Conservation (phyloP, 2,797 vertebrate species). For the Mergus octosetaceus region DNA sequence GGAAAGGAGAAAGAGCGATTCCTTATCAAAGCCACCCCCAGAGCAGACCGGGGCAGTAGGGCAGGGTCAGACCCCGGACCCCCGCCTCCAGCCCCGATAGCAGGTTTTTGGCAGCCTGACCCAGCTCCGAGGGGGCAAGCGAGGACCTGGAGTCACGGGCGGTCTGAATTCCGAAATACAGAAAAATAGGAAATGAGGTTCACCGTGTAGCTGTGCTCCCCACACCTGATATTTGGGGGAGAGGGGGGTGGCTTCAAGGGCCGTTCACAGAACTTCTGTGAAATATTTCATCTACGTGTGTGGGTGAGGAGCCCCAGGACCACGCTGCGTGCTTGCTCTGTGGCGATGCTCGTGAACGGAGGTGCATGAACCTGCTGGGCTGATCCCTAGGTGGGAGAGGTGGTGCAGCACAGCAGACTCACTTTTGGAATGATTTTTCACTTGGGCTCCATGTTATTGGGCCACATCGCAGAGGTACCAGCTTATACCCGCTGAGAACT, state of each 20-base stretch:
- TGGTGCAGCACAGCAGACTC: accelerated
- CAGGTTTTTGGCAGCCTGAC: constrained; percentile 70
- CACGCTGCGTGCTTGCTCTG: accelerated
- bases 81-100: constrained; percentile 50
- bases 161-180: background rate
- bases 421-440: background rate
- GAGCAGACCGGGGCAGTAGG: constrained; percentile 83
- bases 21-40: constrained; percentile 84
- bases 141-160: background rate
- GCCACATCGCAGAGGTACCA: background rate
- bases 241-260: accelerated
- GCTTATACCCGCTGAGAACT: accelerated
- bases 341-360: accelerated
- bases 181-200: background rate
- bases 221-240: background rate
- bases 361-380: accelerated
- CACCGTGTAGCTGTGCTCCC: accelerated
- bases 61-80: constrained; percentile 78
- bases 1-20: constrained; percentile 76
- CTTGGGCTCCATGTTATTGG: background rate
- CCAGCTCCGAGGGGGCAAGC: constrained; percentile 58
- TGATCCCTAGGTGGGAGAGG: background rate
- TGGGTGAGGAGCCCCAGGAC: accelerated
- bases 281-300: accelerated
- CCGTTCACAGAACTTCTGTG: accelerated